Evolutionary conservation across 2,113 vertebrate genomes (phyloP).

Genomic region (Pollachius pollachius): DNA sequence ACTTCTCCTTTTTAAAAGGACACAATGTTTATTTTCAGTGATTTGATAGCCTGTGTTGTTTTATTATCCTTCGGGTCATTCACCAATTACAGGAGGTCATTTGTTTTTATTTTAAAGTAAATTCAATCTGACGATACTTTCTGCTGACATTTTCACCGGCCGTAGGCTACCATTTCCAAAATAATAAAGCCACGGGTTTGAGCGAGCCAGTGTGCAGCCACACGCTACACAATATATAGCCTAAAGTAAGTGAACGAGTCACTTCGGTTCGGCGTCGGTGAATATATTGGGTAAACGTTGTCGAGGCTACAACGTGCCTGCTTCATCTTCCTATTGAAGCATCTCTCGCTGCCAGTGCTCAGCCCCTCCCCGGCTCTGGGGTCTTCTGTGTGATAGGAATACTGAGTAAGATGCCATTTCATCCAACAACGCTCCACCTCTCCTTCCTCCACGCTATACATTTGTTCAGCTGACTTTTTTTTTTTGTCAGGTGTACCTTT

Average conservation of each 20-base stretch:
- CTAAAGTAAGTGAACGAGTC: no score
- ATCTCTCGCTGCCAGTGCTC: conserved; percentile 64
- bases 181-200: no score
- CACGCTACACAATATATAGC: no score
- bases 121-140: not conserved
- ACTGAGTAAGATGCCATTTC: conserved; percentile 80
- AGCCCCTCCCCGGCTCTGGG: conserved; percentile 52
- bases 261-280: no score
- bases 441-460: no score
- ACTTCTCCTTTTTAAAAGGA: not conserved
- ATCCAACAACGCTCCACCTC: conserved; percentile 55
- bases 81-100: no score
- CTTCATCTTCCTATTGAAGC: conserved; percentile 66
- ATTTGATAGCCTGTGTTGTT: not conserved
- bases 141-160: no score
- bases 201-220: no score
- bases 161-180: no score
- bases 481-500: no score
- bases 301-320: conserved; percentile 27
- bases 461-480: no score
- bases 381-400: conserved; percentile 78
- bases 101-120: not conserved
- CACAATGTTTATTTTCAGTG: not conserved
- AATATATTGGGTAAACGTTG: not conserved
- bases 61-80: not conserved